Conservation (phyloP, 2,113 vertebrate species). For the Apeltes quadracus region DNA sequence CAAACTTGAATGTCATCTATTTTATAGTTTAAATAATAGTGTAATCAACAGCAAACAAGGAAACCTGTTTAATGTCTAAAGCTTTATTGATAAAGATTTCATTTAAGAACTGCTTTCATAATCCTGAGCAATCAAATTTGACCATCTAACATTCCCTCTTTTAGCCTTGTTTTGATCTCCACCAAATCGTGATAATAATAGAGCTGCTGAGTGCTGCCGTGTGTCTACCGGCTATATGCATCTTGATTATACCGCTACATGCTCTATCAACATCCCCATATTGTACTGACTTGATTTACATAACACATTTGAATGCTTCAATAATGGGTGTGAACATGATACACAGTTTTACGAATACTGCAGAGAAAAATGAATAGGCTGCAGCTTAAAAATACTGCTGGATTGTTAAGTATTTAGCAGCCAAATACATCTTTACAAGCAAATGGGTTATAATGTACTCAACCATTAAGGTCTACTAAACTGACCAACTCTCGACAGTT, state of each 20-base stretch:
- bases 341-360: not conserved
- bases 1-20: not conserved
- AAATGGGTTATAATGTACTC: not conserved
- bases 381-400: not conserved
- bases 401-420: not conserved
- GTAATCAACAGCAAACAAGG: not conserved
- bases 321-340: not conserved
- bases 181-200: not conserved
- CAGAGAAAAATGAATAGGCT: not conserved
- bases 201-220: not conserved
- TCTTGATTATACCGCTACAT: not conserved
- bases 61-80: not conserved
- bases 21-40: not conserved
- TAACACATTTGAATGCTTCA: not conserved
- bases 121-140: constrained; percentile 1
- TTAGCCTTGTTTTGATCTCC: constrained; percentile 3
- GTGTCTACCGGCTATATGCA: not conserved
- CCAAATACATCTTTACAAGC: not conserved
- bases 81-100: not conserved
- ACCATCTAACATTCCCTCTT: not conserved
- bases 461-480: constrained; percentile 23
- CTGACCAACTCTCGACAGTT: constrained; percentile 48
- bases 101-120: not conserved
- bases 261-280: not conserved
- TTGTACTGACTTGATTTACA: not conserved